These are phyloP conservation scores for Drosophila nr. medialis DNA, from an alignment of 2,888 invertebrate genomes.

Conservation along the genomic window DNA sequence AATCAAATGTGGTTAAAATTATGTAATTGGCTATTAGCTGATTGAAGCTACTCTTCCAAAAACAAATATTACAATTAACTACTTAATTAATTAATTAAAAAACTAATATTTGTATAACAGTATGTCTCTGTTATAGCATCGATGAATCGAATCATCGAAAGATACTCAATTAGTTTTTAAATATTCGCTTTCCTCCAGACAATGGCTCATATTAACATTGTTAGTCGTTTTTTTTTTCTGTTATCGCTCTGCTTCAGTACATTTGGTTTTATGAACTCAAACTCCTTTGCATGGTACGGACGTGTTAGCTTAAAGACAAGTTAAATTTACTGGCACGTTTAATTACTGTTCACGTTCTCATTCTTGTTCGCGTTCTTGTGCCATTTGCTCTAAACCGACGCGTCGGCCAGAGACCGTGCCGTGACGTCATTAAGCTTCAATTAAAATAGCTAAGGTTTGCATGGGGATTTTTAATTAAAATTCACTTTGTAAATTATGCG, in stretches of 20 bases:
- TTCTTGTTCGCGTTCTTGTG: slow-evolving; percentile 13
- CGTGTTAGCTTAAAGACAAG: slow-evolving; percentile 57
- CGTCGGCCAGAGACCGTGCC: slow-evolving; percentile 36
- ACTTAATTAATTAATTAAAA: too few species aligned
- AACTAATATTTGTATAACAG: not conserved
- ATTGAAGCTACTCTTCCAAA: not conserved
- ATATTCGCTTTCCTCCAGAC: not conserved
- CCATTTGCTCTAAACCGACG: slow-evolving; percentile 10
- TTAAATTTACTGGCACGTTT: slow-evolving; percentile 66
- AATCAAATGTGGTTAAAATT: not conserved
- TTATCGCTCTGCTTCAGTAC: slow-evolving; percentile 21
- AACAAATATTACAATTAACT: not conserved
- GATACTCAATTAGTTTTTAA: not conserved
- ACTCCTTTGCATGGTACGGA: slow-evolving; percentile 61
- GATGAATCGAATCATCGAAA: not conserved
- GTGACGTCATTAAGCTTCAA: slow-evolving; percentile 78
- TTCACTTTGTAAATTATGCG: slow-evolving; percentile 80
- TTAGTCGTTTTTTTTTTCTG: slow-evolving; percentile 9
- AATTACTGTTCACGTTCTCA: slow-evolving; percentile 60
- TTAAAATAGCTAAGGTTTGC: slow-evolving; percentile 80
- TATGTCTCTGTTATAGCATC: not conserved
- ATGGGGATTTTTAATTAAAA: slow-evolving; percentile 80
- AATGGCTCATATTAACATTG: slow-evolving; percentile 15
- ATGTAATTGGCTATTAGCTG: not conserved
- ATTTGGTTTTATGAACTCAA: slow-evolving; percentile 72